These are phyloP conservation scores for Caenorhabditis becei DNA, from an alignment of 2,888 invertebrate genomes.

Conservation along the genomic window DNA sequence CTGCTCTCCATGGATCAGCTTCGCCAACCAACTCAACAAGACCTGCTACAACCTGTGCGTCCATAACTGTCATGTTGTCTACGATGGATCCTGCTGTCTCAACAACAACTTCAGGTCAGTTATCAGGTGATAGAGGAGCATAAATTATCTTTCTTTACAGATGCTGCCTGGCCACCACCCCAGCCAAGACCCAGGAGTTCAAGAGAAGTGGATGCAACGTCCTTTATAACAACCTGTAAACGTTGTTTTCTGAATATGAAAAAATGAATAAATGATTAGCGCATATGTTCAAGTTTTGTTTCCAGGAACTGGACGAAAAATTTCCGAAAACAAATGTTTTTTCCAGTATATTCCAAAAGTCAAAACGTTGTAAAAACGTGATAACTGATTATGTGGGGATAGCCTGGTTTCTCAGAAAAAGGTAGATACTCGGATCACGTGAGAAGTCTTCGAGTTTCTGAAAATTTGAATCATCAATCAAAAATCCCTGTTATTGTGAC, in stretches of 20 bases:
- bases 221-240: slow-evolving; percentile 11
- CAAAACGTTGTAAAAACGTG: too few relatives aligned
- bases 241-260: neutral
- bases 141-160: neutral
- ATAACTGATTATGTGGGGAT: too few relatives aligned
- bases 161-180: slow-evolving; percentile 12
- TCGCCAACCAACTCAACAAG: neutral
- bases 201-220: slow-evolving; percentile 5
- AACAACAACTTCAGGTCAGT: neutral
- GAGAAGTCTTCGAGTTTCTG: too few relatives aligned
- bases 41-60: neutral
- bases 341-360: too few relatives aligned
- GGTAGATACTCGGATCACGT: too few relatives aligned
- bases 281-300: neutral
- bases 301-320: too few relatives aligned
- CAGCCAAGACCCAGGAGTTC: slow-evolving; percentile 12
- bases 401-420: too few relatives aligned
- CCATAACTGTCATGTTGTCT: neutral
- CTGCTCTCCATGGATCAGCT: slow-evolving; percentile 1
- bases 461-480: too few relatives aligned
- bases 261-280: neutral
- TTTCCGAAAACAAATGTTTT: too few relatives aligned
- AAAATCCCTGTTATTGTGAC: too few relatives aligned
- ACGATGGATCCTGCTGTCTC: neutral
- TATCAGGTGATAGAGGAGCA: neutral